Conservation (phyloP, 2,888 invertebrate genomes). For the Drosophila anomalipes region DNA sequence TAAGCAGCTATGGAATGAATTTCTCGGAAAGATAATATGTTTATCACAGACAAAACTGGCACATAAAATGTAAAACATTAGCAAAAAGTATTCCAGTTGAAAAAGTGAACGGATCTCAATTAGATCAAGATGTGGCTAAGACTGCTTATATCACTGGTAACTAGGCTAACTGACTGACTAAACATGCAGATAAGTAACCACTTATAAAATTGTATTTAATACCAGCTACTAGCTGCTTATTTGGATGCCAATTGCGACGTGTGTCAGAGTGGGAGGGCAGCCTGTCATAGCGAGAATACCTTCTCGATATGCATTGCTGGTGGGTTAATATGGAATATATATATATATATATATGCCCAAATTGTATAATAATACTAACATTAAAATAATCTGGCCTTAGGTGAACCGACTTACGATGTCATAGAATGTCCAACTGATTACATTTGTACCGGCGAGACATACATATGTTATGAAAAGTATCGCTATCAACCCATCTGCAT, state of each 20-base stretch:
- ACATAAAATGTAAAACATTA: constrained; percentile 26
- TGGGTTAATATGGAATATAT: constrained; percentile 27
- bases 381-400: constrained; percentile 18
- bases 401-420: constrained; percentile 19
- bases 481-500: constrained; percentile 36
- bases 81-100: constrained; percentile 22
- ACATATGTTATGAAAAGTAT: constrained; percentile 48
- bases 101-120: constrained; percentile 6
- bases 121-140: constrained; percentile 48
- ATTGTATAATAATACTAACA: not conserved
- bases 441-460: constrained; percentile 59
- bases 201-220: not conserved
- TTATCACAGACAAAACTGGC: constrained; percentile 11
- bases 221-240: constrained; percentile 44
- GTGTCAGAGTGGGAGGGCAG: constrained; percentile 45
- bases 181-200: not conserved
- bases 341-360: not conserved
- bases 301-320: constrained; percentile 59
- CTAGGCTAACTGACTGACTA: not conserved
- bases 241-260: constrained; percentile 52
- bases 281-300: constrained; percentile 56
- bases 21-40: constrained; percentile 27
- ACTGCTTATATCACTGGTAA: constrained; percentile 56
- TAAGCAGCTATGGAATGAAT: constrained; percentile 8
- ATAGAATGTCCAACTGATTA: constrained; percentile 46